These are phyloP conservation scores for Aptenodytes forsteri DNA, from an alignment of 2,113 vertebrate species.

Conservation along the genomic window DNA sequence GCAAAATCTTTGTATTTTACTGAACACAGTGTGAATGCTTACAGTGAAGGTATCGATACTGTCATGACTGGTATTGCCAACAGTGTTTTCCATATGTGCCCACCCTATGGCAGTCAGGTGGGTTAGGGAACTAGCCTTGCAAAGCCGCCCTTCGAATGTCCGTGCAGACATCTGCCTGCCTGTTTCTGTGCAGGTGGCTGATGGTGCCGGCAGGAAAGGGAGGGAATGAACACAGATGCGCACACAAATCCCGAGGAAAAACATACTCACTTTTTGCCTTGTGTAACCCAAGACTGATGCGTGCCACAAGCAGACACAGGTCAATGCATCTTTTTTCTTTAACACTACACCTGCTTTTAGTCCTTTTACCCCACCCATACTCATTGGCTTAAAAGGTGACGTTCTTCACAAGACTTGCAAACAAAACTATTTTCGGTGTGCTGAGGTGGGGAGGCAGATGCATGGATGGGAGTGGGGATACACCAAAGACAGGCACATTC, in stretches of 20 bases:
- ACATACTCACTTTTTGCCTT: not conserved
- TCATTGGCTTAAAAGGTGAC: not conserved
- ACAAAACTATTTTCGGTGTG: not conserved
- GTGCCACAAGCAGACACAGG: not conserved
- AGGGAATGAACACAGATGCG: not conserved
- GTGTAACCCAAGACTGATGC: not conserved
- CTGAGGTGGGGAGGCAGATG: not conserved
- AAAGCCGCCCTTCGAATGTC: not conserved
- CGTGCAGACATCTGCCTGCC: too few species aligned
- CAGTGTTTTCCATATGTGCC: not conserved
- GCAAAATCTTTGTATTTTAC: not conserved
- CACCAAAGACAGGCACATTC: not conserved
- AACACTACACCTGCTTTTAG: not conserved
- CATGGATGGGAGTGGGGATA: not conserved
- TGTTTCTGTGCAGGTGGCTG: not conserved
- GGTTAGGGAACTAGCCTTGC: not conserved
- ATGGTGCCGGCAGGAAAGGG: rapidly evolving
- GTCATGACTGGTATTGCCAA: not conserved
- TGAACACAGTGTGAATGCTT: not conserved
- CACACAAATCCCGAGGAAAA: not conserved
- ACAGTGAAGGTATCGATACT: rapidly evolving
- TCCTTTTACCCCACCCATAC: not conserved
- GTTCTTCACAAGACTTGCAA: not conserved
- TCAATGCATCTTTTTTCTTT: not conserved
- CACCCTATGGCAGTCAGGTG: not conserved